phyloP scores from a whole-genome alignment of 2,888 invertebrate genomes.

The Ceraclea dissimilis region DNA sequence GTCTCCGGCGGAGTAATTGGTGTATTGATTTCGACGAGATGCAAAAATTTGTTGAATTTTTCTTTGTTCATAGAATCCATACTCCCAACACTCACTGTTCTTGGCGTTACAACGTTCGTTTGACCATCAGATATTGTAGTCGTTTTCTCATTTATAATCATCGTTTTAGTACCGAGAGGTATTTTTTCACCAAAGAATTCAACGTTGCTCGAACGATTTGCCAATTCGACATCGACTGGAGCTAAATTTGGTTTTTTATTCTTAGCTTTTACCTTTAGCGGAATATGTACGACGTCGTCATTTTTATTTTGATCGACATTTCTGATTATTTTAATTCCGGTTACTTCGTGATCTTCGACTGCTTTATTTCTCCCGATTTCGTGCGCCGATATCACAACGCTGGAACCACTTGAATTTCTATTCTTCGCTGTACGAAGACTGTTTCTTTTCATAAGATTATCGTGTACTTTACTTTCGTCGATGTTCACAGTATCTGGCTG shows the following conservation, averaged over 20 bases:
- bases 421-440: constrained; percentile 12
- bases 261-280: constrained; percentile 4
- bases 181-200: constrained; percentile 24
- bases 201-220: constrained; percentile 20
- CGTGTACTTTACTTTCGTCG: constrained; percentile 1
- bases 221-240: constrained; percentile 22
- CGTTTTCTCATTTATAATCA: background rate
- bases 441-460: constrained; percentile 10
- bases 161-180: constrained; percentile 10
- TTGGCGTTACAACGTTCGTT: background rate
- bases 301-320: constrained; percentile 4
- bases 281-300: background rate
- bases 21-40: constrained; percentile 23
- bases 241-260: constrained; percentile 20
- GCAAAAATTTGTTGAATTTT: constrained; percentile 21
- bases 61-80: constrained; percentile 23
- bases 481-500: constrained; percentile 14
- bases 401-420: constrained; percentile 12
- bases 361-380: constrained; percentile 14
- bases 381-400: constrained; percentile 20
- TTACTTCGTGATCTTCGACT: background rate
- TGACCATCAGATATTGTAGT: background rate
- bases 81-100: constrained; percentile 17
- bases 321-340: background rate
- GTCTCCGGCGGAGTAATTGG: constrained; percentile 18